phyloP scores from a whole-genome alignment of 1,140 invertebrate genomes.

The Varroa destructor region DNA sequence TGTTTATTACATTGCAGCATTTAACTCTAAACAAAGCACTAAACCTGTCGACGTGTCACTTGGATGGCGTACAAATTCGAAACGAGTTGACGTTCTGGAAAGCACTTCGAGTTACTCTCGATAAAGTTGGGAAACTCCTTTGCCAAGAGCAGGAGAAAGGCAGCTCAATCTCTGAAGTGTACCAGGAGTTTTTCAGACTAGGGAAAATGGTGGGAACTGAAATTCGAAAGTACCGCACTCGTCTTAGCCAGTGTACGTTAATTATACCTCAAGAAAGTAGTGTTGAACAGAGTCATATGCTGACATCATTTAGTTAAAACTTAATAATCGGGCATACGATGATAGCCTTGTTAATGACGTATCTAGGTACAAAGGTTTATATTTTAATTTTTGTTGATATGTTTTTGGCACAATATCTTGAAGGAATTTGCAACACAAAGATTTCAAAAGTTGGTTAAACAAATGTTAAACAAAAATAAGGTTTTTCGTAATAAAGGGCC shows the following conservation, averaged over 20 bases:
- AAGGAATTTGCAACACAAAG: no score
- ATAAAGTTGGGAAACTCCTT: background rate
- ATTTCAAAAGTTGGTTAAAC: no score
- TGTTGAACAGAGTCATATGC: no score
- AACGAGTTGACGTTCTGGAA: conserved; percentile 11
- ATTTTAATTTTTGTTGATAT: no score
- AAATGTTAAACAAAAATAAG: no score
- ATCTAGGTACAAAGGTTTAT: no score
- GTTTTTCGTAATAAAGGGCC: no score
- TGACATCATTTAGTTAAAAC: no score
- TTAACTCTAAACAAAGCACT: background rate
- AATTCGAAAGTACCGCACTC: conserved; percentile 2
- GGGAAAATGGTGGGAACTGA: conserved; percentile 18
- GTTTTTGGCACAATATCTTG: no score
- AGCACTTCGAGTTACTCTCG: background rate
- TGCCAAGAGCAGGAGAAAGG: background rate
- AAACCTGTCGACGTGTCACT: conserved; percentile 1
- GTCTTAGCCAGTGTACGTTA: background rate
- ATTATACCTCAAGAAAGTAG: background rate
- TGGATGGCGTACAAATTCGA: background rate
- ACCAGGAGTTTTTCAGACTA: conserved; percentile 14
- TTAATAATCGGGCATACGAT: no score
- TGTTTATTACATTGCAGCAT: background rate
- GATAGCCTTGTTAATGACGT: no score
- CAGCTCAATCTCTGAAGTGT: background rate